These are phyloP conservation scores for Gila orcuttii DNA, from an alignment of 2,113 vertebrate species.

Conservation along the genomic window DNA sequence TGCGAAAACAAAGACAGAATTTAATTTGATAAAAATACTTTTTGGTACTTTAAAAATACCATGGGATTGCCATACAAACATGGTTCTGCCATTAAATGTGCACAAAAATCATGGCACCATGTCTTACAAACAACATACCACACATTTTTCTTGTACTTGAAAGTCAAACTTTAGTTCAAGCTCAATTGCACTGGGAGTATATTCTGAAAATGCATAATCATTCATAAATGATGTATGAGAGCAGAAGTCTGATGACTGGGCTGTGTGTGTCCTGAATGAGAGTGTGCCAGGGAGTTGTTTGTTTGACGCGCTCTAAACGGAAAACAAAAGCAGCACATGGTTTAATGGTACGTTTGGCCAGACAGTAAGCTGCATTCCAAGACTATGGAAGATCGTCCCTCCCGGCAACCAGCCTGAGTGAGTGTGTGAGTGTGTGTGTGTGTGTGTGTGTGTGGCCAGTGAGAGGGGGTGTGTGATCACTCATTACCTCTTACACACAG, in stretches of 20 bases:
- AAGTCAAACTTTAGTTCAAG: neutral
- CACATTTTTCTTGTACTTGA: neutral
- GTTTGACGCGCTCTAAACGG: conserved; percentile 65
- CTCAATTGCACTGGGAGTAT: neutral
- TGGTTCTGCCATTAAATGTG: neutral
- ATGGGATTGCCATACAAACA: neutral
- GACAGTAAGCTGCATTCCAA: conserved; percentile 76
- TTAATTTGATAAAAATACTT: neutral
- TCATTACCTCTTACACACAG: neutral
- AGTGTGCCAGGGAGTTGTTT: conserved; percentile 71
- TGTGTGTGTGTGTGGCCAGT: conserved; percentile 26
- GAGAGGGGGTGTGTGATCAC: neutral
- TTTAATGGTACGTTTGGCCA: conserved; percentile 70
- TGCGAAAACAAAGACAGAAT: conserved; percentile 42
- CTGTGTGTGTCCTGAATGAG: conserved; percentile 57
- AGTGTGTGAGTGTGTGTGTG: conserved; percentile 74
- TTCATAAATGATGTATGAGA: neutral
- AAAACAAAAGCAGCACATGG: conserved; percentile 69
- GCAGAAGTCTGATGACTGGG: neutral
- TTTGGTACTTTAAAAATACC: neutral
- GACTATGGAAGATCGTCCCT: conserved; percentile 57
- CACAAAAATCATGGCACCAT: neutral
- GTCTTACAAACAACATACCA: no score
- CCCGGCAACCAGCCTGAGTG: conserved; percentile 63
- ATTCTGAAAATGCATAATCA: neutral